Conservation (phyloP, 2,888 invertebrate genomes). For the Melitaea athalia region DNA sequence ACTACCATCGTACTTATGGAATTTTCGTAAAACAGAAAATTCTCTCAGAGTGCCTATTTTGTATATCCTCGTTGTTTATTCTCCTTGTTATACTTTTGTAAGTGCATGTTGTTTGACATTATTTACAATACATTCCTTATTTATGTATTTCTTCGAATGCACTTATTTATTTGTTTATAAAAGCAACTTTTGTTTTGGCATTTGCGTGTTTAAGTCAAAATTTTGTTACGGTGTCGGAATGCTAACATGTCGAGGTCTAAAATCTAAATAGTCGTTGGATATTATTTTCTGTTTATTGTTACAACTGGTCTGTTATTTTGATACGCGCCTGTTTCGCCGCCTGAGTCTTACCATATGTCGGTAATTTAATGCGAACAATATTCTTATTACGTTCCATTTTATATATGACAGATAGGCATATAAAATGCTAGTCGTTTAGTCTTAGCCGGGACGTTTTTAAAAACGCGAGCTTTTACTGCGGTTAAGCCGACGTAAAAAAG, state of each 20-base stretch:
- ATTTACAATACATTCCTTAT: conserved; percentile 15
- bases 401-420: background rate
- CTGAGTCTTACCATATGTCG: conserved; percentile 52
- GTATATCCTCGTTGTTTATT: background rate
- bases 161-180: conserved; percentile 31
- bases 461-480: no score
- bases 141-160: conserved; percentile 20
- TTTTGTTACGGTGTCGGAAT: conserved; percentile 39
- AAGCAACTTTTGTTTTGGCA: conserved; percentile 32
- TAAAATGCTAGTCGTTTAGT: background rate
- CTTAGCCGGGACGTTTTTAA: background rate
- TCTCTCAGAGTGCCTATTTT: background rate
- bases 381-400: conserved; percentile 19
- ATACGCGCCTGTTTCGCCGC: conserved; percentile 40
- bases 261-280: conserved; percentile 44
- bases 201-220: conserved; percentile 37
- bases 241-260: conserved; percentile 43
- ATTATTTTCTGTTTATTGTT: conserved; percentile 60
- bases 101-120: background rate
- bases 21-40: background rate
- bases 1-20: background rate
- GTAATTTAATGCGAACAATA: conserved; percentile 32
- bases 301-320: conserved; percentile 52
- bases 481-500: no score
- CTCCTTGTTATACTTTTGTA: background rate